Evolutionary conservation across 2,888 invertebrate genomes (phyloP), one percentile per base, ranked within the genome.

Genomic region (Cheilosia vernalis): DNA sequence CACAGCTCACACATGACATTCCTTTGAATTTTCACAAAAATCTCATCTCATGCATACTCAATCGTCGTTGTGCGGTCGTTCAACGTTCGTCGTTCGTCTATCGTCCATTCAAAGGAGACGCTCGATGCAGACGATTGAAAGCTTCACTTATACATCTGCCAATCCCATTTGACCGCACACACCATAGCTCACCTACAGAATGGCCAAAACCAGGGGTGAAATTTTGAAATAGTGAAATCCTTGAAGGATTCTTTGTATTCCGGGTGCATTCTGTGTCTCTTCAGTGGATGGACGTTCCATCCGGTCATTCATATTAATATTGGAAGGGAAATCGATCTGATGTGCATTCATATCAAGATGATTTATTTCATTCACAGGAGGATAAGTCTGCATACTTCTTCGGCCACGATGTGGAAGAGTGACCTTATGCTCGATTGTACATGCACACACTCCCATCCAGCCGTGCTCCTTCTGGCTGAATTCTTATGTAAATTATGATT

Each of bases 311-410:
- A 64, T 80, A 84, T 84, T 84, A 84, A 84, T 74, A 74, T 84
- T 84, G 58, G 74, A 84, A 64, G 80, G 51, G 80, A 74, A 84
- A 74, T 84, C 80, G 80, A 84, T 74, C 80, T 74, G 79, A 84
- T 84, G 73, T 84, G 84, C 84, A 84, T 84, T 80, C 84, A 84
- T 73, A 84, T 84, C 84, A 70, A 58, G 51, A 73, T 84, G 84
- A 84, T 80, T 84, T 84, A 84, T 84, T 79, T 63, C 78, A 73
- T 60, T 47, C 47, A 13, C 37, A 78, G 40, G 15, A 30, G 60
- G 60, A 66, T 61, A 61, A 30, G 66, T 66, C 40, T 66, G 49
- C 49, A 56, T 58, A 51, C 58, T 66, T 64, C 40, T 13, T 51
- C 61, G 40, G 27, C 40, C 42, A 44, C 27, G 42, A 42, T 30